Conservation (phyloP, 2,888 invertebrate species). For the Caenorhabditis angaria region DNA sequence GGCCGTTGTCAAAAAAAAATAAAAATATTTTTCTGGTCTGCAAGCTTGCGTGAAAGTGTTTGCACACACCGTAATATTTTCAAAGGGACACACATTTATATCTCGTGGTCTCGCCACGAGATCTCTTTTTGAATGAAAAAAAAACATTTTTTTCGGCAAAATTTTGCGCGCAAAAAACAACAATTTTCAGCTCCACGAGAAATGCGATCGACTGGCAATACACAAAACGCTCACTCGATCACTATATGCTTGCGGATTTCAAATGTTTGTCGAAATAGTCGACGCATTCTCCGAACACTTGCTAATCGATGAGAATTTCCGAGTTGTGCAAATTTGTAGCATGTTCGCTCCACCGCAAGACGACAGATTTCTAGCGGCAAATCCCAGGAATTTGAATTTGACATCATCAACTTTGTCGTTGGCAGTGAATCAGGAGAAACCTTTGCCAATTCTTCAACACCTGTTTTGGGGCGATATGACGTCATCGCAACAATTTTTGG, state of each 20-base stretch:
- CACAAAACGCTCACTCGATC: conserved; percentile 46
- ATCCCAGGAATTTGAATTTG: neutral
- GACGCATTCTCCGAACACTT: conserved; percentile 50
- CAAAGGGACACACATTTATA: too few relatives aligned
- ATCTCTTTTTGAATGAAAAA: too few relatives aligned
- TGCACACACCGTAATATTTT: too few relatives aligned
- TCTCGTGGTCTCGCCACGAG: too few relatives aligned
- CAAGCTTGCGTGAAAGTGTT: too few relatives aligned
- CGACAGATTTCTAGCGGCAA: neutral
- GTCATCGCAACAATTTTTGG: neutral
- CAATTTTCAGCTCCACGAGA: conserved; percentile 46
- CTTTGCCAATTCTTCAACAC: conserved; percentile 53
- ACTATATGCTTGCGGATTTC: conserved; percentile 50
- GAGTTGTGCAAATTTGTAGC: conserved; percentile 26
- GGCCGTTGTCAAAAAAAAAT: too few relatives aligned
- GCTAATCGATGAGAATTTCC: conserved; percentile 38
- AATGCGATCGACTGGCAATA: conserved; percentile 50
- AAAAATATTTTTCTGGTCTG: too few relatives aligned
- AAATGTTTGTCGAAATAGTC: conserved; percentile 48
- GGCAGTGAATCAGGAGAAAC: conserved; percentile 5
- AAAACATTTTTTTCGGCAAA: neutral
- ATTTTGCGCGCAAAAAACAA: neutral
- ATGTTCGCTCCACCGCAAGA: conserved; percentile 41
- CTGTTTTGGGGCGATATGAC: conserved; percentile 55
- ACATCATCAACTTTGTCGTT: neutral